Evolutionary conservation across 2,113 vertebrate species (phyloP).

Genomic region (Peromyscus polionotus): DNA sequence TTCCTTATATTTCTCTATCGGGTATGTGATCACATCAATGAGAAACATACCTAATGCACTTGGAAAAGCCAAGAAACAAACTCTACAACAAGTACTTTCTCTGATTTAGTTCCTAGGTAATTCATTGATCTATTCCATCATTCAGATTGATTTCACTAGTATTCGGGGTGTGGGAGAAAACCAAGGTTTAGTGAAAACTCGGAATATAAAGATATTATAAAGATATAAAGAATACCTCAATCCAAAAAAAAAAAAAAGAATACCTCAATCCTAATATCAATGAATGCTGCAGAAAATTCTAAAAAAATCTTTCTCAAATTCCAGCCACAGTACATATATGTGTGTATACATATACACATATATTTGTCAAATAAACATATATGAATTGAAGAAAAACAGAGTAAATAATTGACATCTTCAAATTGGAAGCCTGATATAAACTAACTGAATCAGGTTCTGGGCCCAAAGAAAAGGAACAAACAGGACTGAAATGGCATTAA

Average conservation of each 20-base stretch:
- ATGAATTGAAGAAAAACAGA: slow-evolving; percentile 22
- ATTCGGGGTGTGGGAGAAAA: not conserved
- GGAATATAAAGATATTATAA: not conserved
- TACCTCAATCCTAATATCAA: not conserved
- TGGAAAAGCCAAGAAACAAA: not conserved
- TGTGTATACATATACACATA: not conserved
- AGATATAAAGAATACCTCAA: not conserved
- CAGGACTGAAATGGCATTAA: not conserved
- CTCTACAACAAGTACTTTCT: not conserved
- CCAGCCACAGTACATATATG: not conserved
- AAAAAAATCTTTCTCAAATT: not conserved
- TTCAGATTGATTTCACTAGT: not conserved
- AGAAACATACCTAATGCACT: too few relatives aligned
- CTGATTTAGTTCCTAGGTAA: not conserved
- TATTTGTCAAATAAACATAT: slow-evolving; percentile 4
- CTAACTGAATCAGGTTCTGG: not conserved
- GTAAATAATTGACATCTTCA: not conserved
- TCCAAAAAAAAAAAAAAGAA: not conserved
- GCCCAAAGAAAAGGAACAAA: not conserved
- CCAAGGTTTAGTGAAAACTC: not conserved
- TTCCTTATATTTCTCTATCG: too few relatives aligned
- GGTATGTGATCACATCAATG: not conserved
- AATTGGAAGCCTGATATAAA: not conserved
- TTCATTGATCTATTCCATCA: not conserved
- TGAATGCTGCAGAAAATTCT: not conserved